Evolutionary conservation across 2,797 vertebrate species (phyloP).

Genomic region (Cynopterus sphinx): DNA sequence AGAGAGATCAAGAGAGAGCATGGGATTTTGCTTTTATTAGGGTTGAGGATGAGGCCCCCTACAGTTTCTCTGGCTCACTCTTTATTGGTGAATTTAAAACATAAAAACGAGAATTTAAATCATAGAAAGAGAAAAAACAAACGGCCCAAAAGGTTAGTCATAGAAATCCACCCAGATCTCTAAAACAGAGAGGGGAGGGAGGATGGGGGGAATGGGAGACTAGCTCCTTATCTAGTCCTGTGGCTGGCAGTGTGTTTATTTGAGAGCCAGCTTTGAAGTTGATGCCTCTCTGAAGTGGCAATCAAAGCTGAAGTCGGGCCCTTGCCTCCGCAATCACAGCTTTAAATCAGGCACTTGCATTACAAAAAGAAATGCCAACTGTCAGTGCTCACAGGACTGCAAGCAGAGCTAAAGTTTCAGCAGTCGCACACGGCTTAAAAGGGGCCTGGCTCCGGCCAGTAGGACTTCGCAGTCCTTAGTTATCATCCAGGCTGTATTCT

Average conservation of each 20-base stretch:
- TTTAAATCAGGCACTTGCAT: not conserved
- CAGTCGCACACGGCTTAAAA: not conserved
- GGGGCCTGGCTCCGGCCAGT: rapidly evolving
- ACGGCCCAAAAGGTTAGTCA: not conserved
- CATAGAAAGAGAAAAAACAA: not conserved
- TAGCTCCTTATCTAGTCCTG: not conserved
- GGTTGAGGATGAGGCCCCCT: not conserved
- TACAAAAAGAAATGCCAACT: not conserved
- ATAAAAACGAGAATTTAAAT: not conserved
- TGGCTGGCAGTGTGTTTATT: not conserved
- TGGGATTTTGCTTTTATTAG: not conserved
- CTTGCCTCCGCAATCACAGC: not conserved
- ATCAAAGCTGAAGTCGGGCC: not conserved
- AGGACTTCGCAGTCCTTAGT: rapidly evolving
- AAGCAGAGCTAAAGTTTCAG: not conserved
- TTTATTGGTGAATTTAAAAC: not conserved
- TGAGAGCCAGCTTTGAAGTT: too few species aligned
- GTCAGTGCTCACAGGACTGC: not conserved
- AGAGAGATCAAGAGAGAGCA: not conserved
- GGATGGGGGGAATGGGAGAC: not conserved
- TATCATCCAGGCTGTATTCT: too few species aligned
- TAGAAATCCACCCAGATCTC: not conserved
- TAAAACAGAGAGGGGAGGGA: not conserved
- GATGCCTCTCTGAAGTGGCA: not conserved
- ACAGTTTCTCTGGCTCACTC: not conserved